These are phyloP conservation scores for Orchesella cincta DNA, from an alignment of 1,140 invertebrate genomes.

Conservation along the genomic window DNA sequence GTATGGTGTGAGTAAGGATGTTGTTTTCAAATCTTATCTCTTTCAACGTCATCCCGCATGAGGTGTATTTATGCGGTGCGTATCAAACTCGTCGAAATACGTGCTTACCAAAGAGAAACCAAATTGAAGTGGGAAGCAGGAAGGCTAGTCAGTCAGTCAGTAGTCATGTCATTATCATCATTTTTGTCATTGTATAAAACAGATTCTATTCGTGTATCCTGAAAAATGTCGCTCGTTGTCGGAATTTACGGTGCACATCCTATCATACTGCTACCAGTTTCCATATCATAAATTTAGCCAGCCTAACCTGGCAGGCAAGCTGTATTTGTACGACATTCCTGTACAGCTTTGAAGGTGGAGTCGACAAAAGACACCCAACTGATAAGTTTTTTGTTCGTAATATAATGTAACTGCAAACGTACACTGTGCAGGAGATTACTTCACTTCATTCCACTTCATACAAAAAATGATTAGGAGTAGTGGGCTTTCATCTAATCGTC, in stretches of 20 bases:
- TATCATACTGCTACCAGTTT: no score
- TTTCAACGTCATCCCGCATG: background rate
- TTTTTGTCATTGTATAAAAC: background rate
- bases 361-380: constrained; percentile 1
- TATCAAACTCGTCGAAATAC: constrained; percentile 14
- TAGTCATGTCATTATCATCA: background rate
- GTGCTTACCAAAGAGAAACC: constrained; percentile 1
- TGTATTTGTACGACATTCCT: background rate
- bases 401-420: background rate
- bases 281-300: no score
- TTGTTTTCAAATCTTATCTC: no score
- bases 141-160: background rate
- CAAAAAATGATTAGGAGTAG: constrained; percentile 5
- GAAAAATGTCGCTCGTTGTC: no score
- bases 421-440: background rate
- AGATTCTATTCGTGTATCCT: background rate
- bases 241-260: no score
- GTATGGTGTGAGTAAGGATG: no score
- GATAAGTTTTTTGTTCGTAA: background rate
- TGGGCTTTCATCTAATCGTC: no score
- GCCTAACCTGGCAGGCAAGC: no score
- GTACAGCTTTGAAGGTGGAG: constrained; percentile 14
- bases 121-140: background rate
- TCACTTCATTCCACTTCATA: background rate
- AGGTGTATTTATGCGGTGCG: constrained; percentile 8